Conservation (phyloP, 1,140 invertebrate genomes). For the Tenebrio molitor region DNA sequence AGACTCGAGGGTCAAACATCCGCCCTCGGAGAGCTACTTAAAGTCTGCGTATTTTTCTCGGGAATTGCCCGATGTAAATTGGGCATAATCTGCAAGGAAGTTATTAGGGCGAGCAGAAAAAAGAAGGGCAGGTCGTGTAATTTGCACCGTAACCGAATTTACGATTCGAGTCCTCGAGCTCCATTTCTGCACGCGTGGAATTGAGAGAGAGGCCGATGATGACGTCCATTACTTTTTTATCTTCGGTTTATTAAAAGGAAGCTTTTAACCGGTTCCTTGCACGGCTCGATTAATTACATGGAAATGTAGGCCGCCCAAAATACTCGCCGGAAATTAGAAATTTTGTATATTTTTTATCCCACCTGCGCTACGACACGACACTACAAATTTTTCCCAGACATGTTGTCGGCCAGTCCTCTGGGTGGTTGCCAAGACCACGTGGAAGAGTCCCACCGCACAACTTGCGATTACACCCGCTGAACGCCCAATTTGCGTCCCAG, state of each 20-base stretch:
- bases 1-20: slow-evolving; percentile 14
- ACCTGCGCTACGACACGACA: background rate
- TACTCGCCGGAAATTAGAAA: background rate
- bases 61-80: slow-evolving; percentile 18
- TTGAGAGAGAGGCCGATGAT: slow-evolving; percentile 1
- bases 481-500: slow-evolving; percentile 13
- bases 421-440: too few relatives aligned
- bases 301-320: slow-evolving; percentile 5
- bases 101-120: background rate
- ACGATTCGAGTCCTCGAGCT: background rate
- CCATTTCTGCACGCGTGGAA: background rate
- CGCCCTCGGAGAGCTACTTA: slow-evolving; percentile 1
- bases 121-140: slow-evolving; percentile 27
- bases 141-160: slow-evolving; percentile 16
- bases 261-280: background rate
- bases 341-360: slow-evolving; percentile 11
- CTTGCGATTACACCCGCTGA: slow-evolving; percentile 1
- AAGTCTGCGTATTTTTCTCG: background rate
- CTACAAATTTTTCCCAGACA: background rate
- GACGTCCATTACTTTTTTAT: slow-evolving; percentile 22
- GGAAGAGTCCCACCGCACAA: too few relatives aligned
- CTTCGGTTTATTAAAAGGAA: background rate
- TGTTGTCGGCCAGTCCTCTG: background rate
- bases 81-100: slow-evolving; percentile 27
- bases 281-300: slow-evolving; percentile 1